Base-by-base conservation (phyloP, 1,140 invertebrate species). In the Drosophila jambulina region DNA sequence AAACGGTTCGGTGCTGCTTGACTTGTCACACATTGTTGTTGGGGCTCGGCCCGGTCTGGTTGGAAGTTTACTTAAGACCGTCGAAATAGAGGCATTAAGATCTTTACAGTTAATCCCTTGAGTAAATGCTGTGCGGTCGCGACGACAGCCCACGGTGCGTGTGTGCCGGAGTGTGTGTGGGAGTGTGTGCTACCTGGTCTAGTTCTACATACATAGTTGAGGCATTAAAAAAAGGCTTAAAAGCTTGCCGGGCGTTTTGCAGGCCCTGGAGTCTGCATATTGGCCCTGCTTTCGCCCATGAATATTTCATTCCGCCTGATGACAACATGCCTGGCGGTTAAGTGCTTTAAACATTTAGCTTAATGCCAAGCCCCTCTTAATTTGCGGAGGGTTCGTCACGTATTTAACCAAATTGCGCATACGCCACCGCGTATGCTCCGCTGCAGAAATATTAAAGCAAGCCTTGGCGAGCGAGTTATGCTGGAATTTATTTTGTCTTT, bases 1-100 rank as follows among this genome's bases (percentile, higher is more conserved):
- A 17, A 27, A 65, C 77, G 70, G 74, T 23, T 72, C 45, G 70
- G 38, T 58, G 70, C 74, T 81, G 85, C 86, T 90, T 90, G 85
- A 90, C 85, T 90, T 85, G 78, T 84, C 83, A 87, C 83, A 81
- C 68, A 81, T 85, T 81, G 74, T 81, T 57, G 60, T 65, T 63
- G 51, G 51, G 51, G 15, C 23, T 25, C 19, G 38, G 69, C 45
- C 29, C 42, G 27, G 40, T 57, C 68, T 36, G 45, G 57, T 61
- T 67, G 85, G 83, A 87, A 91, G 81, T 88, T 87, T 88, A 91
- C 88, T 91, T 91, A 91, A 91, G 82, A 90, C 88, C 84, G 81
- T 82, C 82, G 88, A 91, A 91, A 91, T 91, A 91, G 87, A 91
- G 83, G 88, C 88, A 91, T 91, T 91, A 91, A 91, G 88, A 91